These are phyloP conservation scores for Mesoclemmys tuberculata DNA, from an alignment of 2,113 vertebrate species.

Conservation along the genomic window DNA sequence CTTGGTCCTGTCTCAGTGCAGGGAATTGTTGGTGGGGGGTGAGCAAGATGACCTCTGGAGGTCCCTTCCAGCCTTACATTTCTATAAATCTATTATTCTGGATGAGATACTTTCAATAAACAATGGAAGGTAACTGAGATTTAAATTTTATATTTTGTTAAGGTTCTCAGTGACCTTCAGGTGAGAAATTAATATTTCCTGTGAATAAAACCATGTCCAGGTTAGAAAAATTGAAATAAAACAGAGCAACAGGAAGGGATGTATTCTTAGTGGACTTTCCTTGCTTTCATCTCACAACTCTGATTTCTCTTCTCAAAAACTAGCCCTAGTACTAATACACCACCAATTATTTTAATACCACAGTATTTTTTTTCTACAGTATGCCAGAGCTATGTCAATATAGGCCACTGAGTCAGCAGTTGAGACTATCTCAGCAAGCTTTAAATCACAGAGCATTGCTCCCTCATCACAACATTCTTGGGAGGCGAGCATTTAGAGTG, in stretches of 20 bases:
- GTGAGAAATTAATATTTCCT: background rate
- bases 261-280: background rate
- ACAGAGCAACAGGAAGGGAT: background rate
- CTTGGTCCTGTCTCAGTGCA: background rate
- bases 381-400: background rate
- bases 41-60: background rate
- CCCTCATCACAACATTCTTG: background rate
- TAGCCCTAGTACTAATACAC: fast-evolving
- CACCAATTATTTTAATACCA: background rate
- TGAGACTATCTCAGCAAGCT: background rate
- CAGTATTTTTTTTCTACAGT: background rate
- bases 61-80: background rate
- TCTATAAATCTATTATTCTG: background rate
- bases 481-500: background rate
- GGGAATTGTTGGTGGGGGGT: background rate
- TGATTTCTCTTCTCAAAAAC: background rate
- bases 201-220: background rate
- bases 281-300: background rate
- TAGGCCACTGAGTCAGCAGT: background rate
- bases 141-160: background rate
- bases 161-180: background rate
- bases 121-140: background rate
- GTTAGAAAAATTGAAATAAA: background rate
- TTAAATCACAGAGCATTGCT: background rate
- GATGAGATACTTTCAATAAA: background rate